These are phyloP conservation scores for Neocrepidodera transversa DNA, from an alignment of 2,888 invertebrate genomes.

Conservation along the genomic window DNA sequence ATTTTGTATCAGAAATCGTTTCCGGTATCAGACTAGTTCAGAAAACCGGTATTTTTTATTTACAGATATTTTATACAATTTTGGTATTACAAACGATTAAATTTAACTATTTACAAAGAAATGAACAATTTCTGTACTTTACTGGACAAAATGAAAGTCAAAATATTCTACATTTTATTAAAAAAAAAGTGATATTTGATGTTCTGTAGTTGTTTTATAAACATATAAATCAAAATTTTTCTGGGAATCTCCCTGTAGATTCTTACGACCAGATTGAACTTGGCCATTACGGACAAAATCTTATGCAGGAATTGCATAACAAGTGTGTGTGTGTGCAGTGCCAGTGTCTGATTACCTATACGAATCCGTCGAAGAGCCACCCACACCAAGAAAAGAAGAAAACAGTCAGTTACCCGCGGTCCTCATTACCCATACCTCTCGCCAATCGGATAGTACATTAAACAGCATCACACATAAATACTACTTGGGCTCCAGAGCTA, in stretches of 20 bases:
- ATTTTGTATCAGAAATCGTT: no score
- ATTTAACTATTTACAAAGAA: no score
- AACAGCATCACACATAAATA: slow-evolving; percentile 55
- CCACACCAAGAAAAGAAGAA: slow-evolving; percentile 17
- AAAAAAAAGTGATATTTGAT: no score
- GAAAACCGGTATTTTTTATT: no score
- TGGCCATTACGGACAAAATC: slow-evolving; percentile 1
- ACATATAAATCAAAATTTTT: no score
- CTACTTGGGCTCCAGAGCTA: slow-evolving; percentile 48
- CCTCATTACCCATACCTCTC: slow-evolving; percentile 52
- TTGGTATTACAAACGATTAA: no score
- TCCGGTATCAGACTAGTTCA: no score
- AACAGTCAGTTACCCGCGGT: slow-evolving; percentile 45
- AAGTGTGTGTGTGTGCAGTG: slow-evolving; percentile 11
- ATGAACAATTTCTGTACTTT: no score
- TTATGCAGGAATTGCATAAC: slow-evolving; percentile 21
- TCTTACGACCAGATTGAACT: background rate
- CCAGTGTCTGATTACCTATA: slow-evolving; percentile 16
- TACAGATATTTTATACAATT: no score
- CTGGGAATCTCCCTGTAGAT: background rate
- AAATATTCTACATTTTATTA: no score
- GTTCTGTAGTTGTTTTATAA: no score
- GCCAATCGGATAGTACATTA: slow-evolving; percentile 51
- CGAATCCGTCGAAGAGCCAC: slow-evolving; percentile 18
- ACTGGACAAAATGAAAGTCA: no score